These are phyloP conservation scores for Agapornis canus DNA, from an alignment of 2,797 vertebrate genomes.

Conservation along the genomic window DNA sequence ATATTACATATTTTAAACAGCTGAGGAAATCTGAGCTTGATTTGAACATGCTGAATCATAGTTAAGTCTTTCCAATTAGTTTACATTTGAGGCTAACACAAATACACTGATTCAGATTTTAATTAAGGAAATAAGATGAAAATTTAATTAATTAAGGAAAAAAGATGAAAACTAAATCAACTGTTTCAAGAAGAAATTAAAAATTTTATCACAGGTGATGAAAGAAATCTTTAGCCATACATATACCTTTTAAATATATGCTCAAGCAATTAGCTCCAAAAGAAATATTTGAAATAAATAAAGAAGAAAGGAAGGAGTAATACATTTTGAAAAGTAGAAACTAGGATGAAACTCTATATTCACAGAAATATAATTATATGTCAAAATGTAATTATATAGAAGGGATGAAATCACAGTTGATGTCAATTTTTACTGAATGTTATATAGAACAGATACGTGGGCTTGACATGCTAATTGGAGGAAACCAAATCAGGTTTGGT, in stretches of 20 bases:
- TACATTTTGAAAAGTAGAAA: conserved; percentile 4
- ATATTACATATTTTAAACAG: not conserved
- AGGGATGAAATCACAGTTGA: conserved; percentile 49
- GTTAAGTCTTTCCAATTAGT: not conserved
- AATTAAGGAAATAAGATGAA: conserved; percentile 7
- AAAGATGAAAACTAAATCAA: not conserved
- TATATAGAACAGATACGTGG: conserved; percentile 49
- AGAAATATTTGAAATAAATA: not conserved
- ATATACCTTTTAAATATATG: not conserved
- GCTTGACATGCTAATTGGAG: conserved; percentile 52
- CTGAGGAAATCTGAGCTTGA: not conserved
- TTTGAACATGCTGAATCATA: not conserved
- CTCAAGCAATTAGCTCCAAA: not conserved
- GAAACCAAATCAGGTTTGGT: conserved; percentile 37
- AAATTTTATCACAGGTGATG: not conserved
- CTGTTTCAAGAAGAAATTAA: not conserved
- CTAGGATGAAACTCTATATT: not conserved
- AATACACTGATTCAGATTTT: conserved; percentile 8
- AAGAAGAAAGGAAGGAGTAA: not conserved
- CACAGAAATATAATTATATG: conserved; percentile 43
- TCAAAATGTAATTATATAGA: conserved; percentile 54
- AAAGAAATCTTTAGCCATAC: not conserved
- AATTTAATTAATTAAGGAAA: conserved; percentile 32
- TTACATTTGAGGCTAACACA: not conserved
- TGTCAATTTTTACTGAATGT: conserved; percentile 29